Percentiles rank a stretch among this genome's conserved stretches.
These are phyloP conservation scores for Norana najaformis DNA, from an alignment of 2,888 invertebrate species.

Conservation along the genomic window DNA sequence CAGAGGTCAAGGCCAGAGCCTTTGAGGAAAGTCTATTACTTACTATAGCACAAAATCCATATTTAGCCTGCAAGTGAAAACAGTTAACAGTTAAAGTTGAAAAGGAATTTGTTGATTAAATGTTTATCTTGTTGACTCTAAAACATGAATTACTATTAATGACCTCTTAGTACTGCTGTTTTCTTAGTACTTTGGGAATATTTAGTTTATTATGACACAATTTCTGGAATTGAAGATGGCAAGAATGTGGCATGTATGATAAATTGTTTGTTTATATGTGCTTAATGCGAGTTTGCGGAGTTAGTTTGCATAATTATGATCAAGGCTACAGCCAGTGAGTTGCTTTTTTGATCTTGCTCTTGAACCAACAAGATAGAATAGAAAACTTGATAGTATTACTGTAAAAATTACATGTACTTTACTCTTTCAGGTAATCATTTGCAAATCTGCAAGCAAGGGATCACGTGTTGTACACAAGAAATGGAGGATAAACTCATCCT, in stretches of 20 bases:
- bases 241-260: not conserved
- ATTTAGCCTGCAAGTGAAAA: not conserved
- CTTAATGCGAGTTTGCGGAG: not conserved
- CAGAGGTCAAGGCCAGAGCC: not conserved
- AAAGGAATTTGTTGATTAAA: not conserved
- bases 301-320: not conserved
- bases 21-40: not conserved
- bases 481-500: conserved; percentile 7
- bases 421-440: not conserved
- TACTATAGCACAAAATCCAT: not conserved
- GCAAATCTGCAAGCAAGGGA: not conserved
- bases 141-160: not conserved
- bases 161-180: not conserved
- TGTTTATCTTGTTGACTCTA: not conserved
- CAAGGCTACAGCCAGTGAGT: not conserved
- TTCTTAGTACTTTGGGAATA: not conserved
- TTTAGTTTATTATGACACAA: not conserved
- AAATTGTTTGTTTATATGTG: not conserved
- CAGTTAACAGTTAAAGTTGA: not conserved
- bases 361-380: not conserved
- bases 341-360: not conserved
- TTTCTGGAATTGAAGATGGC: not conserved
- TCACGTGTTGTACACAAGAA: conserved; percentile 16
- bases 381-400: not conserved
- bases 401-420: not conserved